Evolutionary conservation across 1,140 invertebrate species (phyloP).

Genomic region (Pinna nobilis): DNA sequence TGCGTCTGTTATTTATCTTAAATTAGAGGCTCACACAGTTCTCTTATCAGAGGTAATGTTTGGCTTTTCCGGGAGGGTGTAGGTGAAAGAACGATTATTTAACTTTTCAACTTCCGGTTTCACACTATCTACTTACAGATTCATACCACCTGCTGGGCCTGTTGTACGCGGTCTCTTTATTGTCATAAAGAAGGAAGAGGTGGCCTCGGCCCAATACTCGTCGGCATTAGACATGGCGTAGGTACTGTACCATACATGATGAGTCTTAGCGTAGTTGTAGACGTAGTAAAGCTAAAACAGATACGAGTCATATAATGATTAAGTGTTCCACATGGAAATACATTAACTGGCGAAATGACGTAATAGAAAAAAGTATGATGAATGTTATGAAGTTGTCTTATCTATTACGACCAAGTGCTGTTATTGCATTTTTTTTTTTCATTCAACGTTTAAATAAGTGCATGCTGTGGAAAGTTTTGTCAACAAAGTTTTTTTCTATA

Average conservation of each 20-base stretch:
- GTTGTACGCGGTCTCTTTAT: background rate
- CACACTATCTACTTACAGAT: slow-evolving; percentile 13
- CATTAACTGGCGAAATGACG: background rate
- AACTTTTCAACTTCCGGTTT: background rate
- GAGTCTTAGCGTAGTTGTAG: slow-evolving; percentile 24
- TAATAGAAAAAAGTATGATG: too few species aligned
- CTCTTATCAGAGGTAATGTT: too few species aligned
- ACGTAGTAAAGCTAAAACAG: slow-evolving; percentile 24
- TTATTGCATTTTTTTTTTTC: too few species aligned
- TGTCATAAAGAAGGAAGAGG: slow-evolving; percentile 32
- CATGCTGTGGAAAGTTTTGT: too few species aligned
- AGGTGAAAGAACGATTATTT: background rate
- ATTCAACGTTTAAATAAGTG: too few species aligned
- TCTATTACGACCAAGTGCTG: too few species aligned
- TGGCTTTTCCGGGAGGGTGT: too few species aligned
- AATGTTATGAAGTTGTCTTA: too few species aligned
- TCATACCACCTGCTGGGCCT: slow-evolving; percentile 37
- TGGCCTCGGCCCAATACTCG: slow-evolving; percentile 41
- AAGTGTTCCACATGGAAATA: background rate
- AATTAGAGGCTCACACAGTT: too few species aligned
- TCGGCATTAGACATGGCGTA: slow-evolving; percentile 36
- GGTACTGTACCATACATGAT: slow-evolving; percentile 13
- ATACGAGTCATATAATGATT: background rate
- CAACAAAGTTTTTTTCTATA: too few species aligned
- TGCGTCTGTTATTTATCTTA: too few species aligned